Evolutionary conservation across 2,888 invertebrate genomes (phyloP), one percentile per base, ranked within the genome.

Genomic region (Caenorhabditis auriculariae): DNA sequence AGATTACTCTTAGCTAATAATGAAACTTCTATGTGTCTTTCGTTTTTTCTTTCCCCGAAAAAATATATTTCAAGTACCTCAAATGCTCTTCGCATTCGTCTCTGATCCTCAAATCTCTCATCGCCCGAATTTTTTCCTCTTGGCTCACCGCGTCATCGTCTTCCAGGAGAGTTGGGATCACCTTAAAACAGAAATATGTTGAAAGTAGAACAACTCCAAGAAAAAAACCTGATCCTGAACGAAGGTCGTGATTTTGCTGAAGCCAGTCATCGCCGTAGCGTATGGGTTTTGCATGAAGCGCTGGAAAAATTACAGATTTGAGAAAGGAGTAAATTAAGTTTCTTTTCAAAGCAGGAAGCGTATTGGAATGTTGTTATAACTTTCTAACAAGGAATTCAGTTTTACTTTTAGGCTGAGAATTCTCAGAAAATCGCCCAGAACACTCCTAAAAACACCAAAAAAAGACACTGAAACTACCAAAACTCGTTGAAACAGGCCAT

Each of bases 221-320:
- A 37, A 27, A 44, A 43, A 9, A 23, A 83, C 65, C 19, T 80
- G 84, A 83, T 87, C 86, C 85, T 87, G 82, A 72, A 87, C 87
- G 79, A 89, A 88, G 83, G 90, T 89, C 12, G 90, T 89, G 24
- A 93, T 87, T 84, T 91, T 91, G 24, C 91, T 89, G 83, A 93
- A 91, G 0, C 91, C 89, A 76, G 89, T 90, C 85, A 91, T 82
- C 0, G 91, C 89, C 0, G 90, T 89, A 78, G 89, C 89, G 79
- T 90, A 90, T 0, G 93, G 91, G 78, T 90, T 86, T 58, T 87
- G 85, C 63, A 84, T 80, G 64, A 86, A 83, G 72, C 85, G 83
- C 85, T 86, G 77, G 45, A 80, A 72, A 23, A 48, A n/a, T 28
- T 9, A 24, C 7, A 15, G 19, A 32, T 15, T 29, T 19, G 17